Base-by-base conservation (phyloP, 2,113 vertebrate species). In the Synchiropus splendidus region DNA sequence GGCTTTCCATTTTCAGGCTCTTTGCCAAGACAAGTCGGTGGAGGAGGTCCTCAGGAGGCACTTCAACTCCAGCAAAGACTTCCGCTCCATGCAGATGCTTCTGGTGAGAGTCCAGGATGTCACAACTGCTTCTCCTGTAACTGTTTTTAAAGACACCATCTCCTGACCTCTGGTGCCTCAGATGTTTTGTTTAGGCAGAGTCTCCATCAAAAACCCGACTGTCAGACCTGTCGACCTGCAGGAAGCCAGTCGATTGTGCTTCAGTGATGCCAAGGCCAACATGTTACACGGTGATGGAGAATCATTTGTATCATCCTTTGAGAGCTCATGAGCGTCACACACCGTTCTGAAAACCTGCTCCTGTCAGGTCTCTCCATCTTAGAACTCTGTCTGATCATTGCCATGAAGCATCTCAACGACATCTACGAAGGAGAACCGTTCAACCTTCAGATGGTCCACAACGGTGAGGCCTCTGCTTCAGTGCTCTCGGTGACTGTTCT, bases 391-490 rank as follows among this genome's bases (percentile, higher is more conserved):
- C 83, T 99, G 11, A 79, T 99, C 52, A 99, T 99, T 43, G 90
- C 94, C 49, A 99, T 98, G 90, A 99, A 98, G 60, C 94, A 99
- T 79, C 76, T 99, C 45, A 92, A 90, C 9, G 92, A 96, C 12
- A 81, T 91, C 45, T 97, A 98, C 2, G 89, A 92, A 18, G 94
- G 90, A 21, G 92, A 97, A 21, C 94, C 94, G 0, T 98, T 97
- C 74, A 99, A 99, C 72, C 92, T 98, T 70, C 91, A 99, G 53
- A 99, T 98, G 94, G 91, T 98, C 45, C 89, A 96, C 78, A 98
- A 97, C 0, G 95, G 95, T 99, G 8, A 51, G 2, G 6, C 11
- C 6, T 1, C 9, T 8, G 2, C 21, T 14, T 12, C n/a, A n/a
- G n/a, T n/a, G n/a, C 15, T 16, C 41, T 11, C 10, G 10, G 11